Percentiles rank a stretch among this genome's conserved stretches.
These are phyloP conservation scores for Syngnathoides biaculeatus DNA, from an alignment of 2,113 vertebrate genomes.

Conservation along the genomic window DNA sequence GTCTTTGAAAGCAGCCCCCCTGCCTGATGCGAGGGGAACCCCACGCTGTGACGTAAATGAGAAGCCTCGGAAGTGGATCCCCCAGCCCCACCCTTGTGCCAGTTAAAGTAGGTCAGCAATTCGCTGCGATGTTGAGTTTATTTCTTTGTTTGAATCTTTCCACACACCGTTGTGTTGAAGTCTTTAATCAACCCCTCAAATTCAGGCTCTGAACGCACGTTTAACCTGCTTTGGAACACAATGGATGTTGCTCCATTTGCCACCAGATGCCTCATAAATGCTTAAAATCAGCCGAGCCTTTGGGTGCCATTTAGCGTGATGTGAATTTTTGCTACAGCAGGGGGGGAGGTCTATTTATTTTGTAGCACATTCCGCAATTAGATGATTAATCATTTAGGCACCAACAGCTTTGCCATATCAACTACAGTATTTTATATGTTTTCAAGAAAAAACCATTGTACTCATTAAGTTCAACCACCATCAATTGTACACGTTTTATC, in stretches of 20 bases:
- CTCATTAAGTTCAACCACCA: too few relatives aligned
- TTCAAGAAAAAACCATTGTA: neutral
- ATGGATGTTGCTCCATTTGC: neutral
- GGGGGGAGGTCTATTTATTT: neutral
- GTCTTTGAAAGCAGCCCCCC: slow-evolving; percentile 23
- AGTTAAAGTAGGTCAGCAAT: neutral
- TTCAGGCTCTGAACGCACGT: slow-evolving; percentile 9
- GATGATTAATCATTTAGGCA: neutral
- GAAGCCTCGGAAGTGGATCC: slow-evolving; percentile 47
- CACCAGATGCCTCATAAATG: neutral
- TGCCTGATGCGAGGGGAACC: slow-evolving; percentile 46
- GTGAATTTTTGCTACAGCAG: neutral
- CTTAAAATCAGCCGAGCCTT: neutral
- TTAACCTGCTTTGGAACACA: neutral
- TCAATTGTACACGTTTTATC: too few relatives aligned
- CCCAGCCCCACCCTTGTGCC: slow-evolving; percentile 10
- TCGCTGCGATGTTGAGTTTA: neutral
- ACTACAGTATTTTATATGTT: neutral
- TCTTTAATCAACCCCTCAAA: neutral
- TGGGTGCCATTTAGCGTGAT: neutral
- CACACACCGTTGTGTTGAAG: neutral
- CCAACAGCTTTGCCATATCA: too few relatives aligned
- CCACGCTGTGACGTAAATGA: slow-evolving; percentile 51
- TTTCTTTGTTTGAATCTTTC: neutral
- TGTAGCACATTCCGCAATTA: neutral